phyloP scores from a whole-genome alignment of 2,113 vertebrate genomes.

The Grallaria varia region DNA sequence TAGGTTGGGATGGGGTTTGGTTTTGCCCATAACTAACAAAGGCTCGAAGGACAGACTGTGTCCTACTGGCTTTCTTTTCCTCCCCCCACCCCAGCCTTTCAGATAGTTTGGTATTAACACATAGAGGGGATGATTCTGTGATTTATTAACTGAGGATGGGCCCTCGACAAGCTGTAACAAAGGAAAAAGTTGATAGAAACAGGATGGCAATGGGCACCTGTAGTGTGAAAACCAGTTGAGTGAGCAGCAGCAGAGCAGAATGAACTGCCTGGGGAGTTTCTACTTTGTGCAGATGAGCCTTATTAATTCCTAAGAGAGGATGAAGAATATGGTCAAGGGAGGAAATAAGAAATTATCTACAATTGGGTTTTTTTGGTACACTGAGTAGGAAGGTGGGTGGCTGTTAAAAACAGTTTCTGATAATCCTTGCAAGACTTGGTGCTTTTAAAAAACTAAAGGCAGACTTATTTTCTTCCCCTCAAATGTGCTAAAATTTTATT shows the following conservation, averaged over 20 bases:
- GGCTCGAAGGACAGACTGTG: neutral
- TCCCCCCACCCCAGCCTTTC: neutral
- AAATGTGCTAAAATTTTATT: neutral
- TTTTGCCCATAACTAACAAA: slow-evolving; percentile 8
- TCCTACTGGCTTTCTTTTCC: neutral
- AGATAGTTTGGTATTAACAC: neutral
- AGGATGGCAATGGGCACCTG: neutral
- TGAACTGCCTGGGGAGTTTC: slow-evolving; percentile 2
- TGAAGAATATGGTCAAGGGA: neutral
- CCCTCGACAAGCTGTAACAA: neutral
- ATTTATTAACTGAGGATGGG: neutral
- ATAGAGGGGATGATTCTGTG: neutral
- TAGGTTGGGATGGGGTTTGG: neutral
- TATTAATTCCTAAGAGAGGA: slow-evolving; percentile 8
- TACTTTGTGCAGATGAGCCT: neutral
- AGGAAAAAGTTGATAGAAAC: neutral
- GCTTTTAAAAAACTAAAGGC: neutral
- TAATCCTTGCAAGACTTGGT: neutral
- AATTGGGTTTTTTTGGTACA: neutral
- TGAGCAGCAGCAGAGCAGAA: slow-evolving; percentile 5
- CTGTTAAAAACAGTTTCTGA: neutral
- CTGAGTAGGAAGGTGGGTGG: neutral
- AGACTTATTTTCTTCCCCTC: neutral
- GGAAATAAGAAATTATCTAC: neutral
- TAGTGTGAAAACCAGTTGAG: neutral